A percentile compares a stretch with the other conserved stretches of the same genome.
Conservation (phyloP, 2,113 vertebrate genomes). For the Myiopsitta monachus region DNA sequence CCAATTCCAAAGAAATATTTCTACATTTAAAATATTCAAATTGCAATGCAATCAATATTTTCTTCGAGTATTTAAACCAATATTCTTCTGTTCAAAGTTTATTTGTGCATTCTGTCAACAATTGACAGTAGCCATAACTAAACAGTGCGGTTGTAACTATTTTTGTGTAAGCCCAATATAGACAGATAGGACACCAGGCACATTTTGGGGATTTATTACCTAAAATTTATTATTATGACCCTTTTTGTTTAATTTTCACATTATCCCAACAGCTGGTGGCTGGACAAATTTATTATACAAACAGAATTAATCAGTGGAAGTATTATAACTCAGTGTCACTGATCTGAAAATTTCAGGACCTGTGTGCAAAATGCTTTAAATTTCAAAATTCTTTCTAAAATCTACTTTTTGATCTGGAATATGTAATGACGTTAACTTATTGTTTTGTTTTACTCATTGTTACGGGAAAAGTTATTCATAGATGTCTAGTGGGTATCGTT, state of each 20-base stretch:
- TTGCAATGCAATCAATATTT: not conserved
- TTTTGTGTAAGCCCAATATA: not conserved
- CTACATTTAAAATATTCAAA: not conserved
- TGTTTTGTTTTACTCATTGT: not conserved
- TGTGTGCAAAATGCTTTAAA: not conserved
- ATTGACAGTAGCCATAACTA: not conserved
- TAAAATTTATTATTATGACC: not conserved
- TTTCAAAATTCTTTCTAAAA: not conserved
- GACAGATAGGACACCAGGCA: not conserved
- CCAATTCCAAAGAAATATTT: not conserved
- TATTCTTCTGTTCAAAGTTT: not conserved
- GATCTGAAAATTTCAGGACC: not conserved
- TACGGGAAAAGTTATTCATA: not conserved
- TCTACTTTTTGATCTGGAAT: not conserved
- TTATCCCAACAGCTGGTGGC: not conserved
- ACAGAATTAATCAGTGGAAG: not conserved
- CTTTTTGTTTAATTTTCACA: conserved; percentile 23
- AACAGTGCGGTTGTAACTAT: not conserved
- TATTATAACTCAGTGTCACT: not conserved
- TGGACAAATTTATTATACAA: not conserved
- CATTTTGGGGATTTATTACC: not conserved
- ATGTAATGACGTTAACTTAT: not conserved
- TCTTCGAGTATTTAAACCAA: not conserved
- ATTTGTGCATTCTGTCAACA: not conserved
- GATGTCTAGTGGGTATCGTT: not conserved